Conservation (phyloP, 2,113 vertebrate species). For the Lota lota region DNA sequence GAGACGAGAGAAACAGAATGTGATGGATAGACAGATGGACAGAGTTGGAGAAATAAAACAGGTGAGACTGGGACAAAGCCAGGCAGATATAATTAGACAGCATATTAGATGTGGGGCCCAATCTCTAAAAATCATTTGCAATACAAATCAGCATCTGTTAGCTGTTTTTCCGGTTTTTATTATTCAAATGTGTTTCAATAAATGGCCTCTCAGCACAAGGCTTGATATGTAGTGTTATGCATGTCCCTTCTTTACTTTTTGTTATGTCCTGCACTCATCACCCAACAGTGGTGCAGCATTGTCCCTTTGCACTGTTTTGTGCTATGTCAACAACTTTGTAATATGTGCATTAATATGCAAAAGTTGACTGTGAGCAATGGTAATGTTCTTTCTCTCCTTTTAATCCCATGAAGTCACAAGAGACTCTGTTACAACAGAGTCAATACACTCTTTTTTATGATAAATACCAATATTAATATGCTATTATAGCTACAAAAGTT, state of each 20-base stretch:
- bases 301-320: too few species aligned
- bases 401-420: too few species aligned
- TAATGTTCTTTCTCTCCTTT: too few species aligned
- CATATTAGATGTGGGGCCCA: neutral
- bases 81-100: conserved; percentile 26
- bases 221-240: conserved; percentile 3
- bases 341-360: too few species aligned
- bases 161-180: conserved; percentile 29
- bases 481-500: too few species aligned
- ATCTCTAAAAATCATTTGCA: conserved; percentile 47
- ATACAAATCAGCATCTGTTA: conserved; percentile 44
- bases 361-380: too few species aligned
- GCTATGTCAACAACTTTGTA: too few species aligned
- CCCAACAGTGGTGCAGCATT: too few species aligned
- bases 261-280: conserved; percentile 2
- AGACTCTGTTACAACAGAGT: too few species aligned
- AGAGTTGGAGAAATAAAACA: neutral
- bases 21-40: neutral
- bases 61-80: neutral
- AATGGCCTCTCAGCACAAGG: conserved; percentile 12
- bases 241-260: conserved; percentile 13
- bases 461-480: too few species aligned
- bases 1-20: conserved; percentile 14
- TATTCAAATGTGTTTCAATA: conserved; percentile 41
- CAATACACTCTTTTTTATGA: too few species aligned